A percentile compares a stretch with the other conserved stretches of the same genome.
Evolutionary conservation across 2,888 invertebrate genomes (phyloP).

Genomic region (Synergus japonicus): DNA sequence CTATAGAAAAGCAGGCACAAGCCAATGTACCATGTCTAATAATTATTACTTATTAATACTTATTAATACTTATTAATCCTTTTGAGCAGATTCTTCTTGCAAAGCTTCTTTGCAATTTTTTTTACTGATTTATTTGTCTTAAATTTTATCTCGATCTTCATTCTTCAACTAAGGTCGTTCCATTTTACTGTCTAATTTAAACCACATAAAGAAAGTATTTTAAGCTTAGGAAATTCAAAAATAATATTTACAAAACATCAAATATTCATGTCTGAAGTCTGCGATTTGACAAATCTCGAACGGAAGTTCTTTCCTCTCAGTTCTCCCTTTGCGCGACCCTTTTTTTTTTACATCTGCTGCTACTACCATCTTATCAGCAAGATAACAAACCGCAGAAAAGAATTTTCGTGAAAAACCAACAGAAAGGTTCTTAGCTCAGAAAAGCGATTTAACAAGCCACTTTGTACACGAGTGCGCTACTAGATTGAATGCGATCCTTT

Average conservation of each 20-base stretch:
- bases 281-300: not conserved
- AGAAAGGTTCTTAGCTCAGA: not conserved
- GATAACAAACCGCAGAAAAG: constrained; percentile 2
- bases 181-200: not conserved
- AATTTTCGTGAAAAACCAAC: constrained; percentile 1
- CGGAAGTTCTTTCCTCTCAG: not conserved
- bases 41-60: no score
- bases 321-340: not conserved
- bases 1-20: no score
- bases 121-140: no score
- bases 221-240: not conserved
- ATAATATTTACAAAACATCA: not conserved
- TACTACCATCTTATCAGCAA: constrained; percentile 9
- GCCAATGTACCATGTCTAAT: no score
- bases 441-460: constrained; percentile 36
- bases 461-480: constrained; percentile 28
- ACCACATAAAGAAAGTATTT: not conserved
- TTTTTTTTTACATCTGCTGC: not conserved
- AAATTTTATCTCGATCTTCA: no score
- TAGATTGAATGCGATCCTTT: constrained; percentile 25
- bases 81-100: no score
- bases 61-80: no score
- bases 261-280: not conserved
- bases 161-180: not conserved
- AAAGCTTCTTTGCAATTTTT: no score